Base-by-base conservation (phyloP, 2,888 invertebrate species). In the Molanna angustata region DNA sequence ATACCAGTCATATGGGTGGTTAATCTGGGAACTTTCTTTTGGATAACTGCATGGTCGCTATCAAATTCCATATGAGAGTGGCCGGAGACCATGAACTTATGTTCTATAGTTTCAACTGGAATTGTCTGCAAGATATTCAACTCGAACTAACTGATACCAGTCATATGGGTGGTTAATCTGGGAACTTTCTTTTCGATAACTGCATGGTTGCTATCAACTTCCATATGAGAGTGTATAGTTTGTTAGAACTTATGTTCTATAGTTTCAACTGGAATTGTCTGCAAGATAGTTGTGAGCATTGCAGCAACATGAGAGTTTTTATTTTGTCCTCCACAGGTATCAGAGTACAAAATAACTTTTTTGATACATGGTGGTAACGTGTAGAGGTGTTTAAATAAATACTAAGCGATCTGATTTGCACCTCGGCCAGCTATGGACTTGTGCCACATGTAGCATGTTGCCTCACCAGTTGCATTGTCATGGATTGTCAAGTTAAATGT, bases 381-480 rank as follows among this genome's bases (percentile, higher is more conserved):
- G 17, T 53, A 17, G 16, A 62, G 51, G 49, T 57, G 48, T 31
- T 59, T 49, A 42, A 18, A 52, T 19, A 58, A 13, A 41, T 57
- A 60, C 27, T 57, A 53, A n/a, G 59, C 60, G 19, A 62, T 61
- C 46, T 62, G 52, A 53, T 62, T 61, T 37, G 59, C 61, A 17
- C 58, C 62, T 45, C 60, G 46, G 22, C 31, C 56, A 35, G 49
- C 59, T 40, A 49, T 43, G 18, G 52, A 50, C 54, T 58, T 56
- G 52, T 55, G 53, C 56, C 59, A 61, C 46, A 57, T 57, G 48
- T 51, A 55, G 37, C 54, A 55, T 4, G 51, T 46, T 22, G 49
- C 54, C 33, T 50, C 20, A 18, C 54, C 54, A 20, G 54, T 54
- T 16, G 42, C 44, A 32, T 54, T 51, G 39, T 55, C 42, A 21